These are phyloP conservation scores for Apoda limacodes DNA, from an alignment of 2,888 invertebrate species.

Conservation along the genomic window DNA sequence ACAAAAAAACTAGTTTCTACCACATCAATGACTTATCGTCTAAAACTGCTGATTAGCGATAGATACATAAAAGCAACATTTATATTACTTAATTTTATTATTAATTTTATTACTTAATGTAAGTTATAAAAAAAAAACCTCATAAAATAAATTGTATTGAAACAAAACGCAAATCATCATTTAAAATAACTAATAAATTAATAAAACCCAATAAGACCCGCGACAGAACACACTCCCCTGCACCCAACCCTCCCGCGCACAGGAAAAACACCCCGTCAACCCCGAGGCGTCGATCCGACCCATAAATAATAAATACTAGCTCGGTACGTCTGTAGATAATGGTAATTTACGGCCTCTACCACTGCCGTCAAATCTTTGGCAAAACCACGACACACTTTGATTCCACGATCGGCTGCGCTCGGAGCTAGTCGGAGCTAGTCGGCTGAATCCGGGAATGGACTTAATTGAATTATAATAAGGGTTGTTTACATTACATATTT, in stretches of 20 bases:
- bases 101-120: too few relatives aligned
- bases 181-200: background rate
- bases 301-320: constrained; percentile 70
- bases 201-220: background rate
- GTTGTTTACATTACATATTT: too few relatives aligned
- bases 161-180: background rate
- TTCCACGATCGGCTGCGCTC: constrained; percentile 31
- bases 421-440: too few relatives aligned
- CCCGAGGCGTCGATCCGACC: constrained; percentile 57
- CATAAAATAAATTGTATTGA: too few relatives aligned
- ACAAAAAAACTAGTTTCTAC: too few relatives aligned
- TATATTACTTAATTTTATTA: too few relatives aligned
- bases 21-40: too few relatives aligned
- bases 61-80: too few relatives aligned
- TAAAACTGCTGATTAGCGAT: too few relatives aligned
- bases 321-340: constrained; percentile 67
- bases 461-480: too few relatives aligned
- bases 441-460: too few relatives aligned
- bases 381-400: constrained; percentile 33
- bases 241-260: background rate
- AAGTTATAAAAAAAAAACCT: too few relatives aligned
- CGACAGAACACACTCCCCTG: background rate
- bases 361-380: constrained; percentile 61
- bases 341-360: constrained; percentile 64
- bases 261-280: constrained; percentile 48